Evolutionary conservation across 2,888 invertebrate genomes (phyloP).

Genomic region (Ptilodon capucinus): DNA sequence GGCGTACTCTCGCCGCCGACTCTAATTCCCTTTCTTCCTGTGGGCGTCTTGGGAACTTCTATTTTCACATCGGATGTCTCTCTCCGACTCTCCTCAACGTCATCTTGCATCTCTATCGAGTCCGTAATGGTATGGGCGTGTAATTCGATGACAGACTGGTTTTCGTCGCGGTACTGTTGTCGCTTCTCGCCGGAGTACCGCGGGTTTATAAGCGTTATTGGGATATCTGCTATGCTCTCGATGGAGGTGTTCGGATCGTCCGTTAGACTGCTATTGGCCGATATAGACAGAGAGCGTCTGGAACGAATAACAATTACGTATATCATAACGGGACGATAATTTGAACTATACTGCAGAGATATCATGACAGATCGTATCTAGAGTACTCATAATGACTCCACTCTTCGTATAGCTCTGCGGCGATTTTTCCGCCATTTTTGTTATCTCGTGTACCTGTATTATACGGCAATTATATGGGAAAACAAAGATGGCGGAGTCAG

Average conservation of each 20-base stretch:
- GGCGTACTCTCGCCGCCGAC: conserved; percentile 49
- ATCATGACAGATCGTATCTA: too few relatives aligned
- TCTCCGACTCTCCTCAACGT: conserved; percentile 7
- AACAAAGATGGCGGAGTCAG: too few relatives aligned
- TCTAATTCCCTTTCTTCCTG: conserved; percentile 54
- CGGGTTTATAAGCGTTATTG: conserved; percentile 68
- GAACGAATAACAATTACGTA: conserved; percentile 5
- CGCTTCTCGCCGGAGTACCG: conserved; percentile 51
- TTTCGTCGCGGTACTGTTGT: conserved; percentile 8
- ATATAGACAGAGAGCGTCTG: conserved; percentile 67
- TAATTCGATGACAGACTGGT: neutral
- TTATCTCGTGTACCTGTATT: too few relatives aligned
- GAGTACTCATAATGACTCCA: too few relatives aligned
- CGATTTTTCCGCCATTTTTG: too few relatives aligned
- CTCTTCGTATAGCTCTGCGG: too few relatives aligned
- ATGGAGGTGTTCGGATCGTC: conserved; percentile 71
- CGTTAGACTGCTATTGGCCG: conserved; percentile 70
- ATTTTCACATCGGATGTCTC: conserved; percentile 18
- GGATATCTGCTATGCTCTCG: conserved; percentile 75
- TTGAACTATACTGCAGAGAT: too few relatives aligned
- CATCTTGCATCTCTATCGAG: conserved; percentile 1
- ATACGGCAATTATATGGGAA: too few relatives aligned
- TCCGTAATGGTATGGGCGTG: neutral
- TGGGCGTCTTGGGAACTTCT: conserved; percentile 54
- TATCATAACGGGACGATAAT: too few relatives aligned